Percentiles rank a stretch among this genome's conserved stretches.
These are phyloP conservation scores for Macrophya alboannulata DNA, from an alignment of 2,888 invertebrate species.

Conservation along the genomic window DNA sequence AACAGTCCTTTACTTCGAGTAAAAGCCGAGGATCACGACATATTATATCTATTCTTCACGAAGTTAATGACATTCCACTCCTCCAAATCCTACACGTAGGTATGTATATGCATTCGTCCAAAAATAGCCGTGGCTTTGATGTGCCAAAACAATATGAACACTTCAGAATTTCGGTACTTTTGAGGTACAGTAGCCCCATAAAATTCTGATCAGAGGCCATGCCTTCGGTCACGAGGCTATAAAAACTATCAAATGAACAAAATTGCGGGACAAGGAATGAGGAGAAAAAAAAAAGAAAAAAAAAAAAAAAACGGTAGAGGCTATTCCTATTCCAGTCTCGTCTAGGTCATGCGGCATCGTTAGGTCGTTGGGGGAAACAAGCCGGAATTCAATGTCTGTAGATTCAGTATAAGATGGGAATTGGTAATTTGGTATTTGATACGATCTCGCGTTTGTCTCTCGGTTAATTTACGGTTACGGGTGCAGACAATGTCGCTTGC, in stretches of 20 bases:
- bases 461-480: constrained; percentile 1
- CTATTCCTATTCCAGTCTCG: constrained; percentile 38
- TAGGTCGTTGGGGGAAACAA: constrained; percentile 13
- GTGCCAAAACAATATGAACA: not conserved
- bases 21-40: not conserved
- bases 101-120: not conserved
- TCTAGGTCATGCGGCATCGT: not conserved
- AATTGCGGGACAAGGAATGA: not conserved
- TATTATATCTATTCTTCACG: not conserved
- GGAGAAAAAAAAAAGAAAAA: not conserved
- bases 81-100: not conserved
- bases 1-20: not conserved
- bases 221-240: not conserved
- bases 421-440: constrained; percentile 51
- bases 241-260: not conserved
- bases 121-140: not conserved
- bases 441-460: constrained; percentile 38
- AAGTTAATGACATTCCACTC: constrained; percentile 9
- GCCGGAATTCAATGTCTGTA: constrained; percentile 36
- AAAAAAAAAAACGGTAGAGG: not conserved
- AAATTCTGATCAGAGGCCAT: not conserved
- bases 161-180: not conserved
- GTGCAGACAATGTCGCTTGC: constrained; percentile 28
- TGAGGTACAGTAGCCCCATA: not conserved
- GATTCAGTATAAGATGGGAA: constrained; percentile 18